Percentiles rank a stretch among this genome's conserved stretches.
These are phyloP conservation scores for Pachycephus smyrnensis DNA, from an alignment of 2,888 invertebrate genomes.

Conservation along the genomic window DNA sequence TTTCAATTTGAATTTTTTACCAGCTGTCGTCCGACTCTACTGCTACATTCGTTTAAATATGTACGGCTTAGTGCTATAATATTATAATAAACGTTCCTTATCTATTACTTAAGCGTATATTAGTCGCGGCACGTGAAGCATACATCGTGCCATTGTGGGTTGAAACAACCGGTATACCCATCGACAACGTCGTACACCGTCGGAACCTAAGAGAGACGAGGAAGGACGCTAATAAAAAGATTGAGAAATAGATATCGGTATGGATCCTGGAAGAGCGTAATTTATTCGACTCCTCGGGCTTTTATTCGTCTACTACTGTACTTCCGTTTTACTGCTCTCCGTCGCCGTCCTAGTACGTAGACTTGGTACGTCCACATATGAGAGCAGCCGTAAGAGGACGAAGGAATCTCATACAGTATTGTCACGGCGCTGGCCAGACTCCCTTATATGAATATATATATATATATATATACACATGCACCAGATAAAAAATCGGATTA, in stretches of 20 bases:
- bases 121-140: background rate
- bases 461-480: no score
- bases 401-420: background rate
- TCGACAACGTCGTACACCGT: no score
- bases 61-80: background rate
- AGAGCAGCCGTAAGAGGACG: background rate
- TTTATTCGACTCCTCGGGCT: background rate
- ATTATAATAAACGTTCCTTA: background rate
- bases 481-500: no score
- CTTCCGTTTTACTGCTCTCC: constrained; percentile 34
- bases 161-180: background rate
- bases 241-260: background rate
- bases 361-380: background rate
- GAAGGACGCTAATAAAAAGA: background rate
- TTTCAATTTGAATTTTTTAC: background rate
- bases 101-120: background rate
- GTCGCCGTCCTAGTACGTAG: constrained; percentile 25
- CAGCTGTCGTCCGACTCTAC: background rate
- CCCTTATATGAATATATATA: no score
- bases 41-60: background rate
- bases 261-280: background rate
- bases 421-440: no score
- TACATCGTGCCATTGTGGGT: background rate
- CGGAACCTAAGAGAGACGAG: background rate
- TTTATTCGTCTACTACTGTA: constrained; percentile 16